These are phyloP conservation scores for Pilophorus perplexus DNA, from an alignment of 2,888 invertebrate genomes.

Conservation along the genomic window DNA sequence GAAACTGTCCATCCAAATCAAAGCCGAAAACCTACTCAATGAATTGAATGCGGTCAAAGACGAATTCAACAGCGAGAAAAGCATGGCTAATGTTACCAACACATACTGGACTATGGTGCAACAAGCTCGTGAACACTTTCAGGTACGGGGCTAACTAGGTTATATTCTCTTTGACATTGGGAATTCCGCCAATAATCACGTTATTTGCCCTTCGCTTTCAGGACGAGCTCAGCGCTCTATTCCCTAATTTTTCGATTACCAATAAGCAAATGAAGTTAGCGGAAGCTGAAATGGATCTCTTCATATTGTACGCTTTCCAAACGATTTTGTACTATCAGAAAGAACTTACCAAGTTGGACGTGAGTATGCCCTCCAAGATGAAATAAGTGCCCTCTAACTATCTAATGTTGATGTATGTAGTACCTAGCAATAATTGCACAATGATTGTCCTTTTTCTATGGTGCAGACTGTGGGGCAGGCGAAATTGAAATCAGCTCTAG, in stretches of 20 bases:
- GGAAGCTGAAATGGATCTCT: slow-evolving; percentile 69
- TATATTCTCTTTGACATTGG: too few species aligned
- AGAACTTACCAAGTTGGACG: slow-evolving; percentile 70
- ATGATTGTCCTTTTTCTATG: neutral
- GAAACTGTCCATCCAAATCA: slow-evolving; percentile 52
- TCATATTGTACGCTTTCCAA: slow-evolving; percentile 74
- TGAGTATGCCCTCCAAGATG: too few species aligned
- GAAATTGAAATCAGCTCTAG: slow-evolving; percentile 64
- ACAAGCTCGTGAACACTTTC: slow-evolving; percentile 55
- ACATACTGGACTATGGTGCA: slow-evolving; percentile 79
- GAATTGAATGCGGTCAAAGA: slow-evolving; percentile 59
- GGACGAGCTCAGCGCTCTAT: slow-evolving; percentile 67
- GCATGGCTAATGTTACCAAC: slow-evolving; percentile 64
- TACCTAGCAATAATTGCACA: too few species aligned
- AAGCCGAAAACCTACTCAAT: slow-evolving; percentile 60
- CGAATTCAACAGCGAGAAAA: slow-evolving; percentile 59
- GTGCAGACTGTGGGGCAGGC: slow-evolving; percentile 60
- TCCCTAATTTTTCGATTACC: slow-evolving; percentile 68
- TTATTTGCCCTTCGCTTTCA: slow-evolving; percentile 43
- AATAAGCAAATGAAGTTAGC: slow-evolving; percentile 63
- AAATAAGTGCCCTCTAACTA: too few species aligned
- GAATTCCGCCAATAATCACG: too few species aligned
- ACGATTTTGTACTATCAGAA: slow-evolving; percentile 74
- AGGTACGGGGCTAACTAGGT: slow-evolving; percentile 48
- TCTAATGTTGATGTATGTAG: too few species aligned